phyloP scores from a whole-genome alignment of 1,140 invertebrate genomes.

The Nasonia vitripennis region DNA sequence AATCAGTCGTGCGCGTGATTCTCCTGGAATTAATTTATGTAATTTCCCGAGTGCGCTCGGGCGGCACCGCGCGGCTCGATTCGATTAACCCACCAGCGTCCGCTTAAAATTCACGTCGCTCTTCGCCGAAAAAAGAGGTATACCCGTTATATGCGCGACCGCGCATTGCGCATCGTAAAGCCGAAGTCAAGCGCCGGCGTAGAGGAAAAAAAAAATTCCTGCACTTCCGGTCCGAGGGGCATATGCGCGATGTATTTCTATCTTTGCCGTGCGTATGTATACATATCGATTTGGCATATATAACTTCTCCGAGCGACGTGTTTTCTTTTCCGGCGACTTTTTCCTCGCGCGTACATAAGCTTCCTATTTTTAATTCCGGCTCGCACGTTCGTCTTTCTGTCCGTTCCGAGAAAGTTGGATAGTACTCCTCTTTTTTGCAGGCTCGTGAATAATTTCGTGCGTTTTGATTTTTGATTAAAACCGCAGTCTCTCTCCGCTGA shows the following conservation, averaged over 20 bases:
- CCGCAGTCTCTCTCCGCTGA: neutral
- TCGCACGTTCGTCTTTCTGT: neutral
- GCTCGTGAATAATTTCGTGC: neutral
- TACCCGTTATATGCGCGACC: neutral
- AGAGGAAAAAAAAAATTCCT: constrained; percentile 53
- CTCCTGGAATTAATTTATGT: neutral
- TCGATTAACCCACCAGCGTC: neutral
- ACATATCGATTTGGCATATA: neutral
- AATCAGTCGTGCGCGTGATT: neutral
- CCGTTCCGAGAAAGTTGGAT: neutral
- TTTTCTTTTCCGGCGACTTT: neutral
- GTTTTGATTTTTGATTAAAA: constrained; percentile 1
- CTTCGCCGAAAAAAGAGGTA: constrained; percentile 19
- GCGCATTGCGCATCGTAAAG: constrained; percentile 6
- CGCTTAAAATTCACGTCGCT: constrained; percentile 41
- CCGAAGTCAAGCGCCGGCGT: neutral
- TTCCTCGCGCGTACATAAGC: neutral
- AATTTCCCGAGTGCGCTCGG: neutral
- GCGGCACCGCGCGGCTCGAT: neutral
- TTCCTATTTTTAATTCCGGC: neutral
- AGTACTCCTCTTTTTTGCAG: neutral
- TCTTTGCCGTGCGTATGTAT: neutral
- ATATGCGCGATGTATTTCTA: neutral
- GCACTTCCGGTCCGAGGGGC: constrained; percentile 51
- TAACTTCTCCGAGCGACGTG: neutral